These are phyloP conservation scores for Thymelicus sylvestris DNA, from an alignment of 2,888 invertebrate genomes.

Conservation along the genomic window DNA sequence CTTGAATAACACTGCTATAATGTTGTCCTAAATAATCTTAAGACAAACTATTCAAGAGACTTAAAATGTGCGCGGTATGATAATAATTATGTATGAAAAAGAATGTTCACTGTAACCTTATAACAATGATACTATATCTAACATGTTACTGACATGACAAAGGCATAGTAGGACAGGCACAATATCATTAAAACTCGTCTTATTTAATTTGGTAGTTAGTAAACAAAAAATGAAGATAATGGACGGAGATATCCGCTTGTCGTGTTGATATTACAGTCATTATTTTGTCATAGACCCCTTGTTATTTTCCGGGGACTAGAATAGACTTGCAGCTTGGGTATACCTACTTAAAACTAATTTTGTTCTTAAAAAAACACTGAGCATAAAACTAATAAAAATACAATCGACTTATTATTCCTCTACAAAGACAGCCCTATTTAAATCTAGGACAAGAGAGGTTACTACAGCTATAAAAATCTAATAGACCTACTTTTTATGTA, in stretches of 20 bases:
- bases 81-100: too few relatives aligned
- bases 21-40: background rate
- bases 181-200: background rate
- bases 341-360: background rate
- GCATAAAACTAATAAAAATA: background rate
- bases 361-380: background rate
- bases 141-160: too few relatives aligned
- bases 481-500: slow-evolving; percentile 23
- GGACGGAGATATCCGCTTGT: slow-evolving; percentile 23
- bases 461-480: background rate
- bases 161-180: background rate
- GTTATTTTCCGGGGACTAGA: slow-evolving; percentile 12
- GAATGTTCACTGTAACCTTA: too few relatives aligned
- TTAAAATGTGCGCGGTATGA: too few relatives aligned
- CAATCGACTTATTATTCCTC: too few relatives aligned
- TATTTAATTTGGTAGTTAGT: slow-evolving; percentile 2
- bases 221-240: slow-evolving; percentile 16
- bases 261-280: slow-evolving; percentile 21
- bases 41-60: too few relatives aligned
- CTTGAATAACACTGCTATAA: background rate
- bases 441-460: background rate
- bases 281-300: slow-evolving; percentile 32
- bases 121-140: background rate
- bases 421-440: background rate
- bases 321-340: background rate